Base-by-base conservation (phyloP, 2,113 vertebrate genomes). In the Tetrax tetrax region DNA sequence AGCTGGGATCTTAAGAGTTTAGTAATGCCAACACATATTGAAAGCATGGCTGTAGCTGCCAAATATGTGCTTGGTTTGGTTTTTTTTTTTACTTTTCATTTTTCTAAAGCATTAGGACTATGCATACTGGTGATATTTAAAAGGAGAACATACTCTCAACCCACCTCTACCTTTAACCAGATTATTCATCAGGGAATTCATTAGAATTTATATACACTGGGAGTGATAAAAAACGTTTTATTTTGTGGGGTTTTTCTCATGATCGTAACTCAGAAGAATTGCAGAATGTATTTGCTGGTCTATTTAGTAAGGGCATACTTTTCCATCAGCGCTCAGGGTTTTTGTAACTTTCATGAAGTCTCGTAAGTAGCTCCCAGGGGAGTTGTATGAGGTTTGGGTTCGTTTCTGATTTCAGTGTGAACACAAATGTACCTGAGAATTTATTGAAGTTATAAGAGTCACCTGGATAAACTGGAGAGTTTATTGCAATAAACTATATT, bases 101-200 rank as follows among this genome's bases (percentile, higher is more conserved):
- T 63, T 70, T 45, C 59, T 29, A 65, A 89, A 91, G 21, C 74
- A 70, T 82, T 91, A 78, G 22, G 45, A 72, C 28, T 51, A 56
- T 70, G 29, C 35, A 69, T 79, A 79, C 9, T 50, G 33, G n/a
- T 78, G 65, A 41, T 87, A 61, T 76, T 92, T 89, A 72, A 84
- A 79, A n/a, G 74, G n/a, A 91, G 37, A 79, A 90, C n/a, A 41
- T 64, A 90, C 76, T 85, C 54, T 89, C 77, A 91, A 51, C n/a
- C 31, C 60, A 56, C 31, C 14, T 89, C 37, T 91, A 29, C 41
- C 53, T 89, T 90, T 92, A 91, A 87, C 50, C 17, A 54, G 31
- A 47, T 80, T 95, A 95, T 95, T 91, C 70, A 80, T 65, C 23
- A 50, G 80, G 64, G 69, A 91, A 94, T 89, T 95, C 38, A 91